These are phyloP conservation scores for Papilio aristodemus DNA, from an alignment of 1,140 invertebrate genomes.

Conservation along the genomic window DNA sequence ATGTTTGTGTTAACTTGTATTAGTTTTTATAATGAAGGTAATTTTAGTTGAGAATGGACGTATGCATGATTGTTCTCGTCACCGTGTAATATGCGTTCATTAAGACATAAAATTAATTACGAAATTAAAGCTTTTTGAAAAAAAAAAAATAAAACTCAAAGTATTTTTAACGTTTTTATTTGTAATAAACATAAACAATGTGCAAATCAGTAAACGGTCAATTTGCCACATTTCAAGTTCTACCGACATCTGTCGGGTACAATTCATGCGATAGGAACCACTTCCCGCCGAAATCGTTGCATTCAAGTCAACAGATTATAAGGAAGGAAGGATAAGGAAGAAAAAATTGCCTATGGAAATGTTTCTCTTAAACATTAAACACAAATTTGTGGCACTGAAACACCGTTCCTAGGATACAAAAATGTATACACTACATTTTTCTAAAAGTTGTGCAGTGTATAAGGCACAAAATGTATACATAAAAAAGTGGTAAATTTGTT, in stretches of 20 bases:
- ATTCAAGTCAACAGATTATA: slow-evolving; percentile 22
- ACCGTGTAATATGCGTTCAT: no score
- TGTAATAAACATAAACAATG: slow-evolving; percentile 77
- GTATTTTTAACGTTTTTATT: slow-evolving; percentile 70
- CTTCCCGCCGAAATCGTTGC: slow-evolving; percentile 49
- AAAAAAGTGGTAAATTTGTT: slow-evolving; percentile 14
- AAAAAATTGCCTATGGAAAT: slow-evolving; percentile 67
- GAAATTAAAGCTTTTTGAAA: not conserved
- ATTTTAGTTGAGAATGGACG: no score
- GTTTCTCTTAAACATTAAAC: slow-evolving; percentile 62
- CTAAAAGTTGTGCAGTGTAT: slow-evolving; percentile 60
- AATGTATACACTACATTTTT: slow-evolving; percentile 49
- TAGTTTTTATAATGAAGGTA: no score
- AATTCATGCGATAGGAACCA: slow-evolving; percentile 51
- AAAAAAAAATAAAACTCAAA: slow-evolving; percentile 25
- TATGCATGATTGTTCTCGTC: no score
- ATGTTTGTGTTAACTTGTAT: no score
- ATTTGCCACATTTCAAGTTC: slow-evolving; percentile 66
- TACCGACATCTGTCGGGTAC: slow-evolving; percentile 48
- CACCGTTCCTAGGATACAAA: slow-evolving; percentile 48
- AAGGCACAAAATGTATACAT: slow-evolving; percentile 58
- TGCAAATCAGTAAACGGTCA: slow-evolving; percentile 72
- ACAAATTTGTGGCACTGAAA: slow-evolving; percentile 70
- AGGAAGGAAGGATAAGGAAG: slow-evolving; percentile 6
- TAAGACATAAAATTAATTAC: no score